Evolutionary conservation across 2,797 vertebrate genomes (phyloP).

Genomic region (Luscinia luscinia): DNA sequence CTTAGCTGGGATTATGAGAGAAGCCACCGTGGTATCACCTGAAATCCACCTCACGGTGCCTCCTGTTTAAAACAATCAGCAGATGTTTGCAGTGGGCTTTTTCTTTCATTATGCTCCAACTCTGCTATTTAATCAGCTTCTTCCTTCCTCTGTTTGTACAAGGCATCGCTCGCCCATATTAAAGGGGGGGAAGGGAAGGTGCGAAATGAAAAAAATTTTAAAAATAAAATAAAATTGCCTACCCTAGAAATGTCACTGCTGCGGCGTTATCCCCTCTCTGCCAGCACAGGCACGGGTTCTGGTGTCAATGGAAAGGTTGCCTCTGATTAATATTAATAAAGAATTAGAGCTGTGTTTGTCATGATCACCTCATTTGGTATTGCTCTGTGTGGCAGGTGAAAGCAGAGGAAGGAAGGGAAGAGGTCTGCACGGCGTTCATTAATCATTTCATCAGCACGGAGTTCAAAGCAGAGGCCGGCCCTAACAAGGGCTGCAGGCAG

Average conservation of each 20-base stretch:
- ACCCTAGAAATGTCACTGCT: constrained; percentile 75
- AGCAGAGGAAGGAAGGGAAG: constrained; percentile 58
- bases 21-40: constrained; percentile 62
- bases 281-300: constrained; percentile 55
- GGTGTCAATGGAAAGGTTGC: constrained; percentile 72
- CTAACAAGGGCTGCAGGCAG: constrained; percentile 32
- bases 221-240: neutral
- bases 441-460: constrained; percentile 66
- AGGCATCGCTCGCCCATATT: constrained; percentile 68
- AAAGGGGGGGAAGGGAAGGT: constrained; percentile 56
- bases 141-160: constrained; percentile 77
- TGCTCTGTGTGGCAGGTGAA: constrained; percentile 55
- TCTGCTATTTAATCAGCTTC: constrained; percentile 83
- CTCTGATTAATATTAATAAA: constrained; percentile 81
- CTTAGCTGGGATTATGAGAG: constrained; percentile 68
- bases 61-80: constrained; percentile 75
- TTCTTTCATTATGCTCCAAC: constrained; percentile 79
- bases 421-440: constrained; percentile 56
- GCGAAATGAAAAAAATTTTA: neutral
- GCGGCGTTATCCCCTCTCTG: constrained; percentile 60
- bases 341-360: constrained; percentile 75
- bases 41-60: constrained; percentile 66
- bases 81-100: constrained; percentile 79
- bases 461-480: constrained; percentile 60
- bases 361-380: constrained; percentile 67